Conservation (phyloP, 2,797 vertebrate species). For the Scomberomorus guttatus region DNA sequence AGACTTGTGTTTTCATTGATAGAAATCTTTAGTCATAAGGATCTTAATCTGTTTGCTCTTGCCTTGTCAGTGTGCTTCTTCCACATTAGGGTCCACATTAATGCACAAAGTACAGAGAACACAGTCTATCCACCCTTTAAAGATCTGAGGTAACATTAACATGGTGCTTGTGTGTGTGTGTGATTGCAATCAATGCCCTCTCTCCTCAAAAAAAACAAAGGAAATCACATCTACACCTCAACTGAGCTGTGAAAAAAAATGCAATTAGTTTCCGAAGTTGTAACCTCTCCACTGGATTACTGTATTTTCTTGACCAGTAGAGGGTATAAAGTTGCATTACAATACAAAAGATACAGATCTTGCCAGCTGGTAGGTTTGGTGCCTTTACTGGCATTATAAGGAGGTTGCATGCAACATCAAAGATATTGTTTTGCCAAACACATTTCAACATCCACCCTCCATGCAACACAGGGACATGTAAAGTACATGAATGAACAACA, state of each 20-base stretch:
- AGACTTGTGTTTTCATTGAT: conserved; percentile 10
- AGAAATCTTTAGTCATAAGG: background rate
- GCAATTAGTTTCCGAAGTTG: background rate
- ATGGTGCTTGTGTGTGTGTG: conserved; percentile 26
- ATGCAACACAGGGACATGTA: conserved; percentile 36
- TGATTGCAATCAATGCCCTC: conserved; percentile 26
- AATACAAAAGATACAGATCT: conserved; percentile 24
- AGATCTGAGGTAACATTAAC: conserved; percentile 43
- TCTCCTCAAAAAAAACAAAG: background rate
- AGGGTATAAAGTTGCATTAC: conserved; percentile 44
- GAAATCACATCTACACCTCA: background rate
- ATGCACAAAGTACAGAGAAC: conserved; percentile 23
- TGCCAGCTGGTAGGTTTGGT: conserved; percentile 12
- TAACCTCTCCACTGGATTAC: background rate
- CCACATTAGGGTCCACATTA: conserved; percentile 9
- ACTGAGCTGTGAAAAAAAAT: conserved; percentile 1
- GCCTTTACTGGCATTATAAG: conserved; percentile 23
- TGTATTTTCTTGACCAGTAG: conserved; percentile 44
- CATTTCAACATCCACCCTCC: conserved; percentile 28
- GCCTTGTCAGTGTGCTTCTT: conserved; percentile 50
- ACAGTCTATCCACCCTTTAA: background rate
- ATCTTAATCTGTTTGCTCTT: conserved; percentile 14
- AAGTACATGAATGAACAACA: conserved; percentile 34
- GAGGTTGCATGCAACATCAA: conserved; percentile 65
- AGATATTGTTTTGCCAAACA: conserved; percentile 38